phyloP scores from a whole-genome alignment of 2,113 vertebrate species.

The Triplophysa dalaica region DNA sequence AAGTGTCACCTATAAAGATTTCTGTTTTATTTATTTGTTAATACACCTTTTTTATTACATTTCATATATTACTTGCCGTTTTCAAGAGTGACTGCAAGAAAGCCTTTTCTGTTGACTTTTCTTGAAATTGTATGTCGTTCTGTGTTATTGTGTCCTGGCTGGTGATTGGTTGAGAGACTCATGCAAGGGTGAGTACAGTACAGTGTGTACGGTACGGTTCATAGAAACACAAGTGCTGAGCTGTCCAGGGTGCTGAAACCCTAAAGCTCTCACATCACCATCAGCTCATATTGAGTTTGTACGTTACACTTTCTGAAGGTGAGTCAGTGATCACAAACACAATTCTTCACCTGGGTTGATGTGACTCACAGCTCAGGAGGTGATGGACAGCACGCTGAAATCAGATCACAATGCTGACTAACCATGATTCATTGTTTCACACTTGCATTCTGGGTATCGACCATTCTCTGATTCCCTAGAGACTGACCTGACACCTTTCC shows the following conservation, averaged over 20 bases:
- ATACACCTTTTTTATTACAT: no score
- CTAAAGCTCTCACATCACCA: neutral
- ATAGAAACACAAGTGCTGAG: slow-evolving; percentile 6
- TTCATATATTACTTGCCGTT: no score
- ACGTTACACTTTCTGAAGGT: neutral
- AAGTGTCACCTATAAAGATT: no score
- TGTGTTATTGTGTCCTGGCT: no score
- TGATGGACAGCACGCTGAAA: slow-evolving; percentile 33
- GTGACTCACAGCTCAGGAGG: slow-evolving; percentile 14
- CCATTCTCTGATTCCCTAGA: slow-evolving; percentile 26
- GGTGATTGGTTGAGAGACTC: no score
- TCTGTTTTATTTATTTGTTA: no score
- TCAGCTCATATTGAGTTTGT: neutral
- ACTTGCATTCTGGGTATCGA: slow-evolving; percentile 39
- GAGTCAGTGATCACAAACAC: neutral
- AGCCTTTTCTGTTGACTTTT: no score
- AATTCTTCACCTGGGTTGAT: slow-evolving; percentile 4
- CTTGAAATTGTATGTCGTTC: no score
- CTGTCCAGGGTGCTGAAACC: slow-evolving; percentile 61
- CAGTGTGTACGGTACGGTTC: neutral
- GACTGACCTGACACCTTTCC: slow-evolving; percentile 24
- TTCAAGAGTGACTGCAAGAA: no score
- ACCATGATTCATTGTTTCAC: slow-evolving; percentile 34
- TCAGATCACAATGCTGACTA: slow-evolving; percentile 29
- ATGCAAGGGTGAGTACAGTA: no score